Evolutionary conservation across 2,797 vertebrate species (phyloP), one percentile per base, ranked within the genome.

Genomic region (Brachyalestes nurse): DNA sequence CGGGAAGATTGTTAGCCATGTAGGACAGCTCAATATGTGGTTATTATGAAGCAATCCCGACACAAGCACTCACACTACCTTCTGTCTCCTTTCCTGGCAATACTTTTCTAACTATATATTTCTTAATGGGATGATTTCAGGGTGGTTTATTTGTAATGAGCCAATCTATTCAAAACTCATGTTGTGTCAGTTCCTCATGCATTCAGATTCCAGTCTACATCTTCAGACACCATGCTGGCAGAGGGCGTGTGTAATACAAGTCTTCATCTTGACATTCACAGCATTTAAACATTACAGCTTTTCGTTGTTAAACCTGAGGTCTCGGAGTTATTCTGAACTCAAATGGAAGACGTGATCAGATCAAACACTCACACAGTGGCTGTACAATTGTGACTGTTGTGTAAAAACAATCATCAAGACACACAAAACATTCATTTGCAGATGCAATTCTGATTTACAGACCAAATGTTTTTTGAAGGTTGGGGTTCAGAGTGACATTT

Each of bases 341-440:
- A 47, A 60, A n/a, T 19, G 10, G 38, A 65, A 65, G 6, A 7
- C 14, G 3, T 4, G 7, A 66, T 42, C 64, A 19, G 9, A 66
- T 66, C 16, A 42, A 40, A 40, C 62, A 28, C 10, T 42, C 6
- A 62, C 13, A 62, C 61, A 28, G 61, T 42, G 6, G 9, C 19
- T 38, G 64, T 66, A 34, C 25, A 10, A 62, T 34, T 62, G 25
- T 17, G 14, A 34, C n/a, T 61, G 40, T 13, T 61, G 57, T 45
- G 40, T 25, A 16, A 8, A 17, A 45, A 13, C 5, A n/a, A 19
- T 0, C 4, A 55, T 6, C 1, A 38, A 61, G 13, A 8, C 53
- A 49, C 57, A 69, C 6, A 61, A 60, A 78, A 34, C 55, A 70
- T 61, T 71, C 4, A 71, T 80, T 53, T 42, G n/a, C 70, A 66